These are phyloP conservation scores for Tachysurus fulvidraco DNA, from an alignment of 2,113 vertebrate genomes.

Conservation along the genomic window DNA sequence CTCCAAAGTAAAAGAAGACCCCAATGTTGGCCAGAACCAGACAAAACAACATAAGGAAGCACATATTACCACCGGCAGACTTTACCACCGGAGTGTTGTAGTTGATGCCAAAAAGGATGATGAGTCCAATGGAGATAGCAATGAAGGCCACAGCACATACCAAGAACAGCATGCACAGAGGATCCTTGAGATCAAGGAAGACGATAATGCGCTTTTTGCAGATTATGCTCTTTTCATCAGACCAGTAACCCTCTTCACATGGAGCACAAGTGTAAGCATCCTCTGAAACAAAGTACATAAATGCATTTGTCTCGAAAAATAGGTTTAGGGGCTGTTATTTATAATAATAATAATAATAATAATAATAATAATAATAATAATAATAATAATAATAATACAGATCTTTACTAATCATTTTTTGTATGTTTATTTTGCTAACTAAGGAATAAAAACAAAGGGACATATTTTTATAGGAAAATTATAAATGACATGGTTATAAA, in stretches of 20 bases:
- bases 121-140: conserved; percentile 57
- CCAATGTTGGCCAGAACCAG: conserved; percentile 70
- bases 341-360: background rate
- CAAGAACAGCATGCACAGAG: conserved; percentile 67
- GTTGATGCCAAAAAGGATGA: conserved; percentile 72
- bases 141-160: conserved; percentile 55
- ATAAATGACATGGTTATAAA: background rate
- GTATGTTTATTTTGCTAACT: background rate
- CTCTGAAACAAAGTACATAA: conserved; percentile 49
- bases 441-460: background rate
- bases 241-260: conserved; percentile 77
- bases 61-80: conserved; percentile 80
- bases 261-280: conserved; percentile 70
- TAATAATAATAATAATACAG: background rate
- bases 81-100: conserved; percentile 79
- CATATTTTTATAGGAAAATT: background rate
- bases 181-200: conserved; percentile 69
- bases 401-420: background rate
- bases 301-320: background rate
- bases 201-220: conserved; percentile 70
- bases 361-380: background rate
- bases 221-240: conserved; percentile 64
- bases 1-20: conserved; percentile 77
- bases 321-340: background rate
- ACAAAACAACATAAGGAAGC: conserved; percentile 81